A percentile compares a stretch with the other conserved stretches of the same genome.
These are phyloP conservation scores for Drosophila silvestris DNA, from an alignment of 2,888 invertebrate species.

Conservation along the genomic window DNA sequence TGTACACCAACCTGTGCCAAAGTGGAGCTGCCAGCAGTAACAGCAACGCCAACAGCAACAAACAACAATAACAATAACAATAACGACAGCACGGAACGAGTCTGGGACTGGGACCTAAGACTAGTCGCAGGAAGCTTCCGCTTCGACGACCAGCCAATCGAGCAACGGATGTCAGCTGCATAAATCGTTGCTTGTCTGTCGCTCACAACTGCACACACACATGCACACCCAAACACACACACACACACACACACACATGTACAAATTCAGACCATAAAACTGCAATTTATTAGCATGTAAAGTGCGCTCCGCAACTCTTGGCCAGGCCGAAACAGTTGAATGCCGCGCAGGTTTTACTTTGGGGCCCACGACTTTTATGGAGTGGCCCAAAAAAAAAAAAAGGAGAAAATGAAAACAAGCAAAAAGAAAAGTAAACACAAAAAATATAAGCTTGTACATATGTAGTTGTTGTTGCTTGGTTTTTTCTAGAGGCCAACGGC, in stretches of 20 bases:
- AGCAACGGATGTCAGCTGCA: conserved; percentile 79
- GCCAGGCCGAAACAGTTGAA: conserved; percentile 39
- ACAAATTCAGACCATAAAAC: conserved; percentile 66
- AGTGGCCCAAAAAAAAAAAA: conserved; percentile 13
- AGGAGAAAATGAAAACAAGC: not conserved
- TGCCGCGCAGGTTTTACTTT: conserved; percentile 55
- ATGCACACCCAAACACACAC: conserved; percentile 6
- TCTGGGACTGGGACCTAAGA: conserved; percentile 35
- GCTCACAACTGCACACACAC: conserved; percentile 40
- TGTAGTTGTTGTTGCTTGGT: not conserved
- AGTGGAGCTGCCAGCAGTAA: conserved; percentile 51
- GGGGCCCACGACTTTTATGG: conserved; percentile 44
- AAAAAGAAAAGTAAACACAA: conserved; percentile 20
- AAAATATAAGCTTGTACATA: conserved; percentile 1
- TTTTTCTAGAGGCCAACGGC: conserved; percentile 19
- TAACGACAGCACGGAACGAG: conserved; percentile 21
- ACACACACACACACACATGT: not conserved
- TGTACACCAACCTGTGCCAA: conserved; percentile 71
- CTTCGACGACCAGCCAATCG: conserved; percentile 65
- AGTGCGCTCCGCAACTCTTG: conserved; percentile 49
- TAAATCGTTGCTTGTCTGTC: conserved; percentile 72
- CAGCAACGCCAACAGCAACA: conserved; percentile 14
- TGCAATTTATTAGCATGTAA: conserved; percentile 82
- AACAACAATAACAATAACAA: conserved; percentile 20
- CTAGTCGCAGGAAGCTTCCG: conserved; percentile 72